phyloP scores from a whole-genome alignment of 2,113 vertebrate species.

The Tragelaphus imberbis region DNA sequence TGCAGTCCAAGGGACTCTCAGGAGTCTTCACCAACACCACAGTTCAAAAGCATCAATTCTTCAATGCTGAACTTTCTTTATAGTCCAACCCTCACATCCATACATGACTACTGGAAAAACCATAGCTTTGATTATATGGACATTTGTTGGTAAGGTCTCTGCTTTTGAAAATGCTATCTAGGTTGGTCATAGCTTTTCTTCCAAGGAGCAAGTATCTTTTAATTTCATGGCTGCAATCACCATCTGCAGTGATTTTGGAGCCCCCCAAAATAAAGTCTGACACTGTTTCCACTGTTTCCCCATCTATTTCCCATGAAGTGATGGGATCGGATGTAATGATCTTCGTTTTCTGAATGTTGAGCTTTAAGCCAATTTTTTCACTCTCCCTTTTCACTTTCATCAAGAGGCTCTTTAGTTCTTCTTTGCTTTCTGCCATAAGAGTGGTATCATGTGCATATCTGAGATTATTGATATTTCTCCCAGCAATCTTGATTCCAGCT shows the following conservation, averaged over 20 bases:
- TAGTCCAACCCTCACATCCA: not conserved
- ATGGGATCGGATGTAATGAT: not conserved
- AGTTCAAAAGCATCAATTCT: not conserved
- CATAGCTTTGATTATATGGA: not conserved
- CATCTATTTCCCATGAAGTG: not conserved
- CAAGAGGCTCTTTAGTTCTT: not conserved
- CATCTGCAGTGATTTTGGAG: not conserved
- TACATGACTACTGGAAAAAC: not conserved
- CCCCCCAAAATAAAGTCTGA: not conserved
- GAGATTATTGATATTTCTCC: not conserved
- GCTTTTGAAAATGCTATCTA: not conserved
- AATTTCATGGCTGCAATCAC: not conserved
- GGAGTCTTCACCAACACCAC: not conserved
- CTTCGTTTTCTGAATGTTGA: not conserved
- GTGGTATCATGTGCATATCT: not conserved
- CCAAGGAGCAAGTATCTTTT: not conserved
- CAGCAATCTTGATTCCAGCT: not conserved
- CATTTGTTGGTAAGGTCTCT: not conserved
- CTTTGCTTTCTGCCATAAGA: not conserved
- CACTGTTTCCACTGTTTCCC: not conserved
- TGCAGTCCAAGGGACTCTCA: not conserved
- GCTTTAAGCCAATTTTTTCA: not conserved
- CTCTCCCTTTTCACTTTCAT: not conserved
- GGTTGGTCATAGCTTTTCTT: not conserved
- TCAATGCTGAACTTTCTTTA: not conserved